Percentiles rank a stretch among this genome's conserved stretches.
These are phyloP conservation scores for Panurus biarmicus DNA, from an alignment of 2,113 vertebrate genomes.

Conservation along the genomic window DNA sequence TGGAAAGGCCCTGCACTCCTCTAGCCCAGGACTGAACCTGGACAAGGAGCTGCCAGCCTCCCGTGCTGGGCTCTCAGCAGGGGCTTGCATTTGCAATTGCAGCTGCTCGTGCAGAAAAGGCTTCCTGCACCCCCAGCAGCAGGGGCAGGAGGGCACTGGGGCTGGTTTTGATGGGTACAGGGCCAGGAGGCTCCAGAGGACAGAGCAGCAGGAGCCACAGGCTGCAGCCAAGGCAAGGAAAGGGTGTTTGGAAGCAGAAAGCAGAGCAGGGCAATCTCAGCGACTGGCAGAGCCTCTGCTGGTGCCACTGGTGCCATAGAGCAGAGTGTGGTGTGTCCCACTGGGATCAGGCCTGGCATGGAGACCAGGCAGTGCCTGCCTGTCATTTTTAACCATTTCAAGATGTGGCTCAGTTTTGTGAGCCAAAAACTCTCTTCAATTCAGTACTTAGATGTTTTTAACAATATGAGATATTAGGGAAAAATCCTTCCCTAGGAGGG, in stretches of 20 bases:
- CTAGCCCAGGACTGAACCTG: neutral
- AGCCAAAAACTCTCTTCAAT: neutral
- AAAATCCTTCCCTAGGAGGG: neutral
- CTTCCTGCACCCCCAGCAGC: neutral
- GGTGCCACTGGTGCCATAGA: neutral
- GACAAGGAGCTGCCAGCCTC: neutral
- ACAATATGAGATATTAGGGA: neutral
- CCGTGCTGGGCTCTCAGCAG: neutral
- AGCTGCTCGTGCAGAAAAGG: neutral
- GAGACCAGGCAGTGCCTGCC: neutral
- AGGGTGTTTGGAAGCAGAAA: neutral
- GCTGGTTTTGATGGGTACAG: neutral
- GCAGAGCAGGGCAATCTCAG: neutral
- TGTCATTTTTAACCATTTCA: neutral
- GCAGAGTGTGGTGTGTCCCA: neutral
- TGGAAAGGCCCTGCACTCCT: neutral
- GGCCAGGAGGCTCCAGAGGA: neutral
- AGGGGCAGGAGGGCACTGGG: neutral
- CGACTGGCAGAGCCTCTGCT: neutral
- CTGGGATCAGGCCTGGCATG: neutral
- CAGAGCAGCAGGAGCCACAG: neutral
- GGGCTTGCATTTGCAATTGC: neutral
- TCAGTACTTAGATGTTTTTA: neutral
- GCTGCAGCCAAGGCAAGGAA: neutral
- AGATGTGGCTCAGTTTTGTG: neutral